Conservation (phyloP, 2,113 vertebrate genomes). For the Syngnathus typhle region DNA sequence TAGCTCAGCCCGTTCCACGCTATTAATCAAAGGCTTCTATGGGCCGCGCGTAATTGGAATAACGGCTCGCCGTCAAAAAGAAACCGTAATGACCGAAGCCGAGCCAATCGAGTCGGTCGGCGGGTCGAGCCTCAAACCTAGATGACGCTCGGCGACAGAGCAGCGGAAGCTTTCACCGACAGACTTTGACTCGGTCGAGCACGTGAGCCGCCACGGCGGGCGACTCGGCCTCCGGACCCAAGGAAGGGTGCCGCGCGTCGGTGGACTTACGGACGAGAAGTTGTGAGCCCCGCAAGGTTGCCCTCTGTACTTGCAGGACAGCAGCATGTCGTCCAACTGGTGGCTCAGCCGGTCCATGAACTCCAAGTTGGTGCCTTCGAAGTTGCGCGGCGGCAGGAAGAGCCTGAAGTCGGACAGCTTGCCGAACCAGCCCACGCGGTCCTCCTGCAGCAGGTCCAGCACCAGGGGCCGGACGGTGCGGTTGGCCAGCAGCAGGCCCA, state of each 20-base stretch:
- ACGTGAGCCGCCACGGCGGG: no score
- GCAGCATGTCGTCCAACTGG: conserved; percentile 96
- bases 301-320: conserved; percentile 94
- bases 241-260: no score
- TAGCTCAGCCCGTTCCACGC: background rate
- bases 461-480: conserved; percentile 85
- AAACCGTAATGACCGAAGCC: no score
- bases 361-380: conserved; percentile 90
- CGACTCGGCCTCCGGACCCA: no score
- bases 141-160: no score
- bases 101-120: background rate
- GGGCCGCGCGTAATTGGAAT: background rate
- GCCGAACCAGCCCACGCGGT: conserved; percentile 87
- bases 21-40: background rate
- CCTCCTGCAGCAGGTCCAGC: conserved; percentile 84
- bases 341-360: conserved; percentile 96
- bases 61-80: no score
- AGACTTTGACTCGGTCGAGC: background rate
- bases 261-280: conserved; percentile 92
- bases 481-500: conserved; percentile 87
- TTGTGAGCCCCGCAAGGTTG: conserved; percentile 91
- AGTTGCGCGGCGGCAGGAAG: conserved; percentile 91
- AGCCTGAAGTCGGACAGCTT: conserved; percentile 94
- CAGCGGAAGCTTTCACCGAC: no score
- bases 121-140: no score